Conservation (phyloP, 1,140 invertebrate species). For the Euborellia annulipes region DNA sequence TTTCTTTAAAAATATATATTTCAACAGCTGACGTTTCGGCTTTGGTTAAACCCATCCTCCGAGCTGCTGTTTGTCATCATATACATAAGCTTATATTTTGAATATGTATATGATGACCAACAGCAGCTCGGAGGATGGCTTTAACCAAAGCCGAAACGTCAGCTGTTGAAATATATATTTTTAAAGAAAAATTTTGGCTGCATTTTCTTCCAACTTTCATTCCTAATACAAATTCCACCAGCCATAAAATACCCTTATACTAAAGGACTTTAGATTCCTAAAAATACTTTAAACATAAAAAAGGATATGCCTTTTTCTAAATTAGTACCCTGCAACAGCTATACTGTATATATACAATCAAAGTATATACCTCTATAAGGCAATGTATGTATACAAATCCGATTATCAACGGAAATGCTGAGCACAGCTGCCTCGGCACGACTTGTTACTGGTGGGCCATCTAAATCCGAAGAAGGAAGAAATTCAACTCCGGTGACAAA, state of each 20-base stretch:
- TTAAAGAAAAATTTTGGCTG: no score
- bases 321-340: no score
- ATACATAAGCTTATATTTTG: no score
- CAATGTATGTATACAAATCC: slow-evolving; percentile 77
- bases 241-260: slow-evolving; percentile 1
- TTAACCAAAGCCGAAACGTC: no score
- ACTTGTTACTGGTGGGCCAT: slow-evolving; percentile 45
- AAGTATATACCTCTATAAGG: slow-evolving; percentile 58
- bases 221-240: background rate
- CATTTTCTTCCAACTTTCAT: background rate
- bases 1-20: slow-evolving; percentile 1
- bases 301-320: no score
- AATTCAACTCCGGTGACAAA: slow-evolving; percentile 90
- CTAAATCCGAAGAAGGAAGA: slow-evolving; percentile 46
- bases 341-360: slow-evolving; percentile 8
- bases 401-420: slow-evolving; percentile 89
- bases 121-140: no score
- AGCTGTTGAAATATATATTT: no score
- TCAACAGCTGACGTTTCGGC: no score
- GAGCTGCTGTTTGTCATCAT: no score
- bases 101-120: no score
- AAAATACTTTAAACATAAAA: slow-evolving; percentile 8
- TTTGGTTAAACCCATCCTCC: no score
- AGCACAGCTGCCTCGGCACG: slow-evolving; percentile 68
- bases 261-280: slow-evolving; percentile 7